Conservation (phyloP, 2,888 invertebrate species). For the Odontothrips loti region DNA sequence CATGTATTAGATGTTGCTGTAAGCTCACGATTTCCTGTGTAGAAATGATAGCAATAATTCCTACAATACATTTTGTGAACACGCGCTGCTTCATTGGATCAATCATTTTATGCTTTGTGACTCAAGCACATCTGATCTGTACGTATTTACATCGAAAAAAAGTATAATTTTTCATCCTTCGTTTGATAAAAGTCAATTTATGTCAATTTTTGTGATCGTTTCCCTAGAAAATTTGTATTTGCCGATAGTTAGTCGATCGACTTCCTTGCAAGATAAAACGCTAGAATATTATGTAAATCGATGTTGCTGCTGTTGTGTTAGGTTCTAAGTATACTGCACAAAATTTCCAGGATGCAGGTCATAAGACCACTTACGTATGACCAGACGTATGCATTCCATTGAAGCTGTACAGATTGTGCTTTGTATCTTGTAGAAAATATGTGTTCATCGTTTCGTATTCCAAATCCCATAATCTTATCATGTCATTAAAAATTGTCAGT, state of each 20-base stretch:
- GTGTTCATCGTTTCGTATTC: neutral
- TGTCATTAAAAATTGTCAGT: neutral
- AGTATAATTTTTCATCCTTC: neutral
- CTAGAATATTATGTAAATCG: neutral
- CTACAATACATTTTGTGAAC: neutral
- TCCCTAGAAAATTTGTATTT: neutral
- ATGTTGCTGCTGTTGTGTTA: neutral
- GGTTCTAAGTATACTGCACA: neutral
- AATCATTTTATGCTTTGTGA: neutral
- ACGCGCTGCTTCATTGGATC: neutral
- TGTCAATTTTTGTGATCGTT: slow-evolving; percentile 19
- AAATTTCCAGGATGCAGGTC: neutral
- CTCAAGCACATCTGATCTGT: neutral
- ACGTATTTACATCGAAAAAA: neutral
- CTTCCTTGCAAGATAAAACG: neutral
- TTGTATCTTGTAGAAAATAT: slow-evolving; percentile 7
- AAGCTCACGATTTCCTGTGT: neutral
- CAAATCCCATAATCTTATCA: neutral
- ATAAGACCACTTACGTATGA: neutral
- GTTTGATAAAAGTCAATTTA: neutral
- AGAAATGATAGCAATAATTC: neutral
- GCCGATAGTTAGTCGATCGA: neutral
- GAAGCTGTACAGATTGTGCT: neutral
- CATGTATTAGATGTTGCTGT: neutral
- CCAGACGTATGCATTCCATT: neutral